Percentiles rank a stretch among this genome's conserved stretches.
Evolutionary conservation across 2,797 vertebrate species (phyloP).

Genomic region (Peromyscus attwateri): DNA sequence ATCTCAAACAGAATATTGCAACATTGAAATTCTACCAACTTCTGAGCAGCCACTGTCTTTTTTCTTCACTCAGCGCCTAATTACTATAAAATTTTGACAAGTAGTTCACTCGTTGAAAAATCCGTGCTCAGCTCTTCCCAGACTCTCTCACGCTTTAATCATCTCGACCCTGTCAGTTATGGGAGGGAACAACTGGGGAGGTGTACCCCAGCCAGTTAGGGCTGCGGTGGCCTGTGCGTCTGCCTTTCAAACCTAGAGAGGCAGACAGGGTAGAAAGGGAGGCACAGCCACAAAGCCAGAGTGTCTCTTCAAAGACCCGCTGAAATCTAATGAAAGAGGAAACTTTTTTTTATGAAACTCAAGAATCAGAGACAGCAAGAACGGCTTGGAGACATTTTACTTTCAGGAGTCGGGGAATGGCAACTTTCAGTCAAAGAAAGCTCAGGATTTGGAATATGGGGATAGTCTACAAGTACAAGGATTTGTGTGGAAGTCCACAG

Average conservation of each 20-base stretch:
- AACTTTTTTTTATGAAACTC: constrained; percentile 56
- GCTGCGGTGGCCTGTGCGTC: background rate
- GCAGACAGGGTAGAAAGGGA: constrained; percentile 36
- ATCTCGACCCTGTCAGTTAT: constrained; percentile 2
- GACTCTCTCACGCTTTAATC: constrained; percentile 72
- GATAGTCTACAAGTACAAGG: constrained; percentile 32
- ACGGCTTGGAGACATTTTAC: constrained; percentile 26
- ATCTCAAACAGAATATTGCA: constrained; percentile 62
- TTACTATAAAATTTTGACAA: constrained; percentile 79
- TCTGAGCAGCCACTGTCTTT: constrained; percentile 65
- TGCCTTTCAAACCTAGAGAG: constrained; percentile 43
- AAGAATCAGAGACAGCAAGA: constrained; percentile 64
- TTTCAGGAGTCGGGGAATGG: background rate
- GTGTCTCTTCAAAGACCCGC: constrained; percentile 44
- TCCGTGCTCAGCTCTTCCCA: constrained; percentile 55
- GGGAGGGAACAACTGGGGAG: background rate
- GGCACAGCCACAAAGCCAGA: background rate
- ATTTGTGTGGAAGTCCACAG: background rate
- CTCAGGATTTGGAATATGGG: background rate
- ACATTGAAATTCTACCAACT: constrained; percentile 68
- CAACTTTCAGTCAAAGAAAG: constrained; percentile 41
- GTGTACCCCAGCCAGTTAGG: background rate
- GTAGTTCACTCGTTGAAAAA: constrained; percentile 67
- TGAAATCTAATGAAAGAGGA: constrained; percentile 59
- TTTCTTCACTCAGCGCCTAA: constrained; percentile 73